Conservation (phyloP, 2,797 vertebrate genomes). For the Eutrigla gurnardus region DNA sequence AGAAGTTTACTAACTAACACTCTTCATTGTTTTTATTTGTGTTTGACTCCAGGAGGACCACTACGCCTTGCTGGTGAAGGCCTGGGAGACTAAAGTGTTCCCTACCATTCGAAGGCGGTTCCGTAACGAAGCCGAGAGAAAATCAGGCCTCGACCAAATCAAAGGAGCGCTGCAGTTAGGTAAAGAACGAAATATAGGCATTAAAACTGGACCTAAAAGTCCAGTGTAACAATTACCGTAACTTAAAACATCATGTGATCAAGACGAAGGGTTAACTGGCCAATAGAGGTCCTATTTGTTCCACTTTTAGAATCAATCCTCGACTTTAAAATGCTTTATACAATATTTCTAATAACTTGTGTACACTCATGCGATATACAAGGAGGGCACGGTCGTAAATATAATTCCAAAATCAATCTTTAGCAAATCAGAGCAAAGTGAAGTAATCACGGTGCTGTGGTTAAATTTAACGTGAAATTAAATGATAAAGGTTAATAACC, state of each 20-base stretch:
- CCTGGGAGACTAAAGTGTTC: slow-evolving; percentile 99
- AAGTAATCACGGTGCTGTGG: slow-evolving; percentile 1
- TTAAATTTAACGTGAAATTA: slow-evolving; percentile 14
- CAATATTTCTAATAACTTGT: neutral
- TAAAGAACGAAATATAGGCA: slow-evolving; percentile 64
- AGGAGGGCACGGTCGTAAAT: neutral
- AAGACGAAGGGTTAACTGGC: neutral
- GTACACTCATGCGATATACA: neutral
- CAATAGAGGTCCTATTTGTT: neutral
- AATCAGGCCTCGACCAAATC: slow-evolving; percentile 98
- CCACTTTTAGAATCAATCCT: neutral
- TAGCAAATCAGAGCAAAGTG: slow-evolving; percentile 3
- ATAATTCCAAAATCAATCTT: slow-evolving; percentile 11
- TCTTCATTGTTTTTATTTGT: neutral
- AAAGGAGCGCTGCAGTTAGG: slow-evolving; percentile 98
- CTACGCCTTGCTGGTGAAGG: slow-evolving; percentile 97
- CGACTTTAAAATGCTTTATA: neutral
- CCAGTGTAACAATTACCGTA: neutral
- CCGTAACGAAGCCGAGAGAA: slow-evolving; percentile 98
- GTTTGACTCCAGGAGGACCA: slow-evolving; percentile 91
- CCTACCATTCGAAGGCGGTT: slow-evolving; percentile 98
- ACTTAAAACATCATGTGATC: slow-evolving; percentile 15
- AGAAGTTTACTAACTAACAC: neutral
- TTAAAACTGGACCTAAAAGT: neutral
- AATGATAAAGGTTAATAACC: slow-evolving; percentile 10